Conservation (phyloP, 2,888 invertebrate genomes). For the Drosophila leonis region DNA sequence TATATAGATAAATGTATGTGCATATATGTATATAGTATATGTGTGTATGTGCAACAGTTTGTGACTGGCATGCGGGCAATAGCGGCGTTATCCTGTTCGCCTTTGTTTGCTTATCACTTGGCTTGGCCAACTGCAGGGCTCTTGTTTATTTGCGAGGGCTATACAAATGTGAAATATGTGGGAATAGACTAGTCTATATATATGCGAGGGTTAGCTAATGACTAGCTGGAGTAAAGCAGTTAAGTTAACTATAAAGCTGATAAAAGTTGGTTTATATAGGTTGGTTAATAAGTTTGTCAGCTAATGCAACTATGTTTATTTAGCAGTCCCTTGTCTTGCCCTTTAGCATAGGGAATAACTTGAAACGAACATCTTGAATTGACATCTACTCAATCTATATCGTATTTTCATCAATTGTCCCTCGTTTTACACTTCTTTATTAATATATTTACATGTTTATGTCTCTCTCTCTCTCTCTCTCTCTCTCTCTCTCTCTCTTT, state of each 20-base stretch:
- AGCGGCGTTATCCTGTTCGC: slow-evolving; percentile 35
- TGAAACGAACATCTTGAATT: not conserved
- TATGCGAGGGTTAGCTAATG: slow-evolving; percentile 1
- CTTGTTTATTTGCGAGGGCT: slow-evolving; percentile 45
- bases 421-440: not conserved
- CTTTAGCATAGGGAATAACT: not conserved
- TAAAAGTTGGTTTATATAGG: not conserved
- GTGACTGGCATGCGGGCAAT: slow-evolving; percentile 47
- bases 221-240: not conserved
- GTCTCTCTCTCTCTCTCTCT: not conserved
- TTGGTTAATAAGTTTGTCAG: not conserved
- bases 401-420: not conserved
- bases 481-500: not conserved
- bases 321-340: not conserved
- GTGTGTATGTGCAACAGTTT: slow-evolving; percentile 44
- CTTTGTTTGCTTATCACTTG: slow-evolving; percentile 66
- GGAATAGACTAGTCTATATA: not conserved
- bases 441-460: not conserved
- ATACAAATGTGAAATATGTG: slow-evolving; percentile 41
- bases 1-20: not conserved
- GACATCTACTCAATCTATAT: not conserved
- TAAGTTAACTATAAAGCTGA: not conserved
- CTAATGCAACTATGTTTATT: not conserved
- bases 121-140: slow-evolving; percentile 38
- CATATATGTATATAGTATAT: not conserved